Conservation (phyloP, 1,140 invertebrate species). For the Drosophila kanapiae region DNA sequence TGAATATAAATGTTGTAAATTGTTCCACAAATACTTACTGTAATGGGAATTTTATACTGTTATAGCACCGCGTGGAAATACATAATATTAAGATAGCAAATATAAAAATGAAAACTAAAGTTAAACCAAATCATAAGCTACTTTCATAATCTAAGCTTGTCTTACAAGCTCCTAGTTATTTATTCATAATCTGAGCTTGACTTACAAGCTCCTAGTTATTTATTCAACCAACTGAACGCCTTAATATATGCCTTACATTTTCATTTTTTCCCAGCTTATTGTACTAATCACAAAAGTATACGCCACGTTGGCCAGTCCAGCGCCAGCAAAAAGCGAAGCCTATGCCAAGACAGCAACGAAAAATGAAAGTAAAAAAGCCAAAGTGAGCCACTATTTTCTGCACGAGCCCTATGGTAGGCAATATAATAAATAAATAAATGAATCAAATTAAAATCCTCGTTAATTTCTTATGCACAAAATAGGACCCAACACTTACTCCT, state of each 20-base stretch:
- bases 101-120: background rate
- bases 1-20: background rate
- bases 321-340: slow-evolving; percentile 35
- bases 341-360: slow-evolving; percentile 31
- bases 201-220: background rate
- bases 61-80: background rate
- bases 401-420: slow-evolving; percentile 77
- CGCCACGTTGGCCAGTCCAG: slow-evolving; percentile 38
- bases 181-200: background rate
- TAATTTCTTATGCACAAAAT: background rate
- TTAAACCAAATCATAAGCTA: too few species aligned
- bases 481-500: slow-evolving; percentile 89
- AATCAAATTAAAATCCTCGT: background rate
- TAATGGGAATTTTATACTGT: background rate
- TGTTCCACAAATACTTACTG: background rate
- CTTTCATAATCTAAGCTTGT: background rate
- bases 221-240: slow-evolving; percentile 1
- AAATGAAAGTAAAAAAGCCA: slow-evolving; percentile 36
- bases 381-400: slow-evolving; percentile 68
- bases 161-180: background rate
- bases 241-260: slow-evolving; percentile 15
- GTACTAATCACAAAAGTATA: slow-evolving; percentile 72
- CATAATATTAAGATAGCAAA: background rate
- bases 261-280: slow-evolving; percentile 26
- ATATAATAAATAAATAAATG: background rate